Conservation (phyloP, 2,113 vertebrate genomes). For the Pheucticus melanocephalus region DNA sequence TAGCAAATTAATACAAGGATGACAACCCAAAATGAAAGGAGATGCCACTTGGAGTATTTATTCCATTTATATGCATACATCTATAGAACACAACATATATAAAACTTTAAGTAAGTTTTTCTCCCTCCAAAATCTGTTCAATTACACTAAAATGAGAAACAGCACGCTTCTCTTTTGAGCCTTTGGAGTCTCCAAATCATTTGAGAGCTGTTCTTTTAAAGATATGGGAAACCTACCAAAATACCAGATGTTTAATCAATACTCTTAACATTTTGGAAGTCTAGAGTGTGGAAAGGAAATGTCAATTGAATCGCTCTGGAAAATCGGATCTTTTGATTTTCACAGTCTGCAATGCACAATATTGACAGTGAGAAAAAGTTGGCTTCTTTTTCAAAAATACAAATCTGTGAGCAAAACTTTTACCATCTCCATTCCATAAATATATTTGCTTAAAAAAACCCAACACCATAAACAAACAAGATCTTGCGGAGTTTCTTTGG, state of each 20-base stretch:
- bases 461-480: slow-evolving; percentile 4
- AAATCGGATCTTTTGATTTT: slow-evolving; percentile 51
- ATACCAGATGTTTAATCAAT: slow-evolving; percentile 73
- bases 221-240: slow-evolving; percentile 66
- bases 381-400: slow-evolving; percentile 36
- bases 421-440: slow-evolving; percentile 12
- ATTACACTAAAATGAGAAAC: slow-evolving; percentile 49
- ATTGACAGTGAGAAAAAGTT: slow-evolving; percentile 40
- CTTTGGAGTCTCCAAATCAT: slow-evolving; percentile 52
- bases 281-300: slow-evolving; percentile 56
- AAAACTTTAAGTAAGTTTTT: slow-evolving; percentile 28
- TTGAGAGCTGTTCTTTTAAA: slow-evolving; percentile 69
- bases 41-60: not conserved
- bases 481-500: not conserved
- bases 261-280: slow-evolving; percentile 63
- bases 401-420: slow-evolving; percentile 27
- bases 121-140: not conserved
- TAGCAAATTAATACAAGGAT: not conserved
- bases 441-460: not conserved
- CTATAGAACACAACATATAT: not conserved
- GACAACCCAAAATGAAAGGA: not conserved
- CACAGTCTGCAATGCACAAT: slow-evolving; percentile 27
- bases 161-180: slow-evolving; percentile 39
- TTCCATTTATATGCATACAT: not conserved
- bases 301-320: slow-evolving; percentile 39